phyloP scores from a whole-genome alignment of 2,797 vertebrate species.

The Tympanoctomys barrerae region DNA sequence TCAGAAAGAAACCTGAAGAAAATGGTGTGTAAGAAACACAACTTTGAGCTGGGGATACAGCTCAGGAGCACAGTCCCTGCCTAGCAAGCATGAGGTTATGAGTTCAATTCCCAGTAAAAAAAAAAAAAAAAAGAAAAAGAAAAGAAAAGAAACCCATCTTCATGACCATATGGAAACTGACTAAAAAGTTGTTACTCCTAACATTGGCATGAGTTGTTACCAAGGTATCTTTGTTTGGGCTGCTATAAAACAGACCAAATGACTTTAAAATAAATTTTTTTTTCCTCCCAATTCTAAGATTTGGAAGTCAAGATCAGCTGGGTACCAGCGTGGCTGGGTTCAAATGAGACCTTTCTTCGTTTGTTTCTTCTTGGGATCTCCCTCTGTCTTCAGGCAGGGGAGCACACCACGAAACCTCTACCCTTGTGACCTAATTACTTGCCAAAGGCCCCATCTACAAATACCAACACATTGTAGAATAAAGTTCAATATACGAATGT shows the following conservation, averaged over 20 bases:
- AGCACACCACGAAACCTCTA: background rate
- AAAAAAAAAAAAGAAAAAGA: too few relatives aligned
- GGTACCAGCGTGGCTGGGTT: background rate
- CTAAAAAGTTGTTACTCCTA: background rate
- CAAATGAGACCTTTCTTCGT: background rate
- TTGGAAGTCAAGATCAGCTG: background rate
- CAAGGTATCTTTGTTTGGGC: background rate
- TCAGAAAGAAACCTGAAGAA: background rate
- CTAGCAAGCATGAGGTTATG: too few relatives aligned
- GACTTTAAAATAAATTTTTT: background rate
- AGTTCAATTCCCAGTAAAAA: too few relatives aligned
- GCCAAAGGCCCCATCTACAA: background rate
- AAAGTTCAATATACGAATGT: background rate
- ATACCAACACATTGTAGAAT: background rate
- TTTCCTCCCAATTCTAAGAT: background rate
- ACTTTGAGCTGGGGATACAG: background rate
- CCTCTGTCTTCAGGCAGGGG: background rate
- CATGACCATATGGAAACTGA: background rate
- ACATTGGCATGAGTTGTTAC: background rate
- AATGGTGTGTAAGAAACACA: background rate
- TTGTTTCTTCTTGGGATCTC: background rate
- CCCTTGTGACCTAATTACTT: background rate
- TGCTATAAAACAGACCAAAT: background rate
- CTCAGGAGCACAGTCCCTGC: too few relatives aligned
- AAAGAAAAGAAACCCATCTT: background rate